Evolutionary conservation across 2,888 invertebrate genomes (phyloP), one percentile per base, ranked within the genome.

Genomic region (Willowsia nigromaculata): DNA sequence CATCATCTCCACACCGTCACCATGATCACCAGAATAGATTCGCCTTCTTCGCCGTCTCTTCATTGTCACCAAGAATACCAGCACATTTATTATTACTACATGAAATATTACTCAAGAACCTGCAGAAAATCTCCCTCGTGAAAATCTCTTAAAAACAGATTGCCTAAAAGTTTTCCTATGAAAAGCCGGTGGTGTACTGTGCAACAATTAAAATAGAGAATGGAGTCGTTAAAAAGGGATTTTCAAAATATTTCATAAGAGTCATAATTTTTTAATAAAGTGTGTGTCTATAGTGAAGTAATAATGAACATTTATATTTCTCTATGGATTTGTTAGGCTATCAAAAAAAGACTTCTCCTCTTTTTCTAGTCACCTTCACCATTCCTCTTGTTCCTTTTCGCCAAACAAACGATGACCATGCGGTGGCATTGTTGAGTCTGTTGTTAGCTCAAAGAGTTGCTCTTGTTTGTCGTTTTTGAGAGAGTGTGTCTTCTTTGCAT

Each of bases 1-100:
- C n/a, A 68, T 37, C 37, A 74, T 65, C 30, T n/a, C n/a, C 56
- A 9, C n/a, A 65, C 2, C 40, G 22, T 43, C 71, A 71, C 22
- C 78, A 78, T 78, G 53, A 53, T 78, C 78, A 53, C 78, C 78
- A 78, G 33, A 33, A 78, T 33, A 78, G 78, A 78, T 15, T 78
- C 30, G 22, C 78, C 78, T 78, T 78, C 78, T 50, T 53, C 33
- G 53, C 25, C 27, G 33, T 50, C 30, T 18, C 53, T 33, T 78
- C 78, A 78, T 78, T 78, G 78, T 78, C 78, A 53, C 40, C 33
- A 13, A 71, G 11, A 43, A 5, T 6, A 30, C 18, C 30, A 33
- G 27, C 11, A 78, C n/a, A n/a, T 9, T 18, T 40, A 5, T 71
- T 74, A 15, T 43, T 47, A 40, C 22, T 50, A 13, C 9, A 11